Evolutionary conservation across 2,797 vertebrate species (phyloP), one percentile per base, ranked within the genome.

Genomic region (Enteromius paludinosus): DNA sequence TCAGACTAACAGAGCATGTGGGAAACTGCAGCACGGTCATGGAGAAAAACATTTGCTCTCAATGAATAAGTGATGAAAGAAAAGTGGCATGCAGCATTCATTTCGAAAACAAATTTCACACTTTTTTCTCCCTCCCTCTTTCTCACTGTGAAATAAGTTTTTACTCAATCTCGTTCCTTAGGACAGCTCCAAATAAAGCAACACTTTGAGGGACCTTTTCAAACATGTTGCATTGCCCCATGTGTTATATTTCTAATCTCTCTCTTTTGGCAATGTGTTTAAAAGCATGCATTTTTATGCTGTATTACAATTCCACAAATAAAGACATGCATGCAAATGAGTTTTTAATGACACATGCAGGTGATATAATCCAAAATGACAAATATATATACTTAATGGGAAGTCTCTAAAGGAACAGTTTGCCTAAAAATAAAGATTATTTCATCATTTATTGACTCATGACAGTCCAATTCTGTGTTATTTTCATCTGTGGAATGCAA

Each of bases 61-160:
- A 87, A 93, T 94, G 89, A 94, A 94, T 93, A 92, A 93, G 90
- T 91, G 88, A 95, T 92, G 88, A 92, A 86, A 88, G 83, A 86
- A 92, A 92, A 83, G 83, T 91, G 87, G 85, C 92, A 86, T 88
- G 88, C 64, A 84, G 87, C 90, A 91, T 90, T 92, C 86, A 91
- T 95, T 93, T 93, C 86, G 87, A 85, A 87, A 89, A 86, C 86
- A 89, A 90, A 91, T 80, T 84, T 85, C 85, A 79, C 86, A 87
- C 76, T 69, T 76, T 78, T 64, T 75, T 68, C 66, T 62, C 1
- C 20, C 70, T 54, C 1, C 30, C 74, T 85, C 70, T 66, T 41
- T 66, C 56, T 83, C 49, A 43, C 66, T 75, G 14, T 45, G 28
- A 79, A 82, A 84, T 52, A 73, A 69, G n/a, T 87, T 89, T 91